A percentile compares a stretch with the other conserved stretches of the same genome.
Evolutionary conservation across 2,888 invertebrate genomes (phyloP).

Genomic region (Meiosimyza decipiens): DNA sequence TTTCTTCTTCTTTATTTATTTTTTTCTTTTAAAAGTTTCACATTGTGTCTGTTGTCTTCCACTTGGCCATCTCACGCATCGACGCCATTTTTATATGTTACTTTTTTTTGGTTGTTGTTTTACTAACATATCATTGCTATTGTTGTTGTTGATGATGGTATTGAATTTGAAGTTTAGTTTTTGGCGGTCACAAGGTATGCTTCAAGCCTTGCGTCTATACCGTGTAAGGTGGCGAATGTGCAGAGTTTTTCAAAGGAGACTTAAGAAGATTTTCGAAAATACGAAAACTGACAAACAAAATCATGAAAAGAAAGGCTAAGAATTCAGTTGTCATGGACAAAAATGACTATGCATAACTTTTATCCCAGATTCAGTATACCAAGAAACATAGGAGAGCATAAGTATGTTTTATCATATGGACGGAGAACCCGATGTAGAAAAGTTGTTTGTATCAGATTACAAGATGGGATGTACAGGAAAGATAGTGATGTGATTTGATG

Average conservation of each 20-base stretch:
- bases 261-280: too few species aligned
- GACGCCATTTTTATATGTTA: slow-evolving; percentile 60
- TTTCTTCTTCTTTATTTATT: slow-evolving; percentile 23
- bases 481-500: too few species aligned
- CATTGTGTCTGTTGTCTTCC: neutral
- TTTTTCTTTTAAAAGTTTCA: slow-evolving; percentile 23
- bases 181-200: slow-evolving; percentile 36
- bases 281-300: too few species aligned
- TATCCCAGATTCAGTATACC: too few species aligned
- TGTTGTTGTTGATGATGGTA: slow-evolving; percentile 26
- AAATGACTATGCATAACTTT: too few species aligned
- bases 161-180: slow-evolving; percentile 33
- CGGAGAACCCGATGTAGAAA: too few species aligned
- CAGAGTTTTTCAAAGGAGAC: neutral
- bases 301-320: too few species aligned
- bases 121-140: slow-evolving; percentile 2
- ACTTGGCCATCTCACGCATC: slow-evolving; percentile 18
- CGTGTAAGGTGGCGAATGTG: neutral
- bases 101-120: slow-evolving; percentile 1
- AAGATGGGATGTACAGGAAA: too few species aligned
- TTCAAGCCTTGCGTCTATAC: slow-evolving; percentile 9
- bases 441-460: too few species aligned
- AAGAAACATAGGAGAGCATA: too few species aligned
- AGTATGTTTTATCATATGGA: too few species aligned
- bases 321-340: too few species aligned